phyloP scores from a whole-genome alignment of 2,797 vertebrate species.

The Naso thynnoides region DNA sequence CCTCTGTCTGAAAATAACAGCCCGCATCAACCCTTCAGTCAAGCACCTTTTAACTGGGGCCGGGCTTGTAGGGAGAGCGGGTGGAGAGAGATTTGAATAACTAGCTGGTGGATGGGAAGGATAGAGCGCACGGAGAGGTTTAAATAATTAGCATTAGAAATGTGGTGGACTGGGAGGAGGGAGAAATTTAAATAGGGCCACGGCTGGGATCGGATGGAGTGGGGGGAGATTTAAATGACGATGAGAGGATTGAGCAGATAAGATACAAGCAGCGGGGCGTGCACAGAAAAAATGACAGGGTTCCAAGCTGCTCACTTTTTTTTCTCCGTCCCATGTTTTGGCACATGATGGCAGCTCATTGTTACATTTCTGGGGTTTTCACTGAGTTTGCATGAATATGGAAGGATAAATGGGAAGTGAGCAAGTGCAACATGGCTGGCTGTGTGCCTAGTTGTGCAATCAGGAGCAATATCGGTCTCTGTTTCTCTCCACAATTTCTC shows the following conservation, averaged over 20 bases:
- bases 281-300: slow-evolving; percentile 63
- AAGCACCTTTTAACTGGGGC: slow-evolving; percentile 79
- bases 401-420: slow-evolving; percentile 55
- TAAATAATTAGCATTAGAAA: slow-evolving; percentile 86
- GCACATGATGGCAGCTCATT: slow-evolving; percentile 71
- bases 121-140: slow-evolving; percentile 77
- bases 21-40: slow-evolving; percentile 71
- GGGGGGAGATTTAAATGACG: slow-evolving; percentile 83
- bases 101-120: slow-evolving; percentile 78
- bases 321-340: slow-evolving; percentile 64
- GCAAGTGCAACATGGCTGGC: slow-evolving; percentile 55
- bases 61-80: slow-evolving; percentile 63
- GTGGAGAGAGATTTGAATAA: slow-evolving; percentile 81
- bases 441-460: slow-evolving; percentile 40
- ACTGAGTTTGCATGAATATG: slow-evolving; percentile 43
- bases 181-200: slow-evolving; percentile 79
- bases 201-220: slow-evolving; percentile 77
- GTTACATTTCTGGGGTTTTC: slow-evolving; percentile 67
- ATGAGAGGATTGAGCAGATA: slow-evolving; percentile 82
- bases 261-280: slow-evolving; percentile 71
- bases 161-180: slow-evolving; percentile 78
- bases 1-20: slow-evolving; percentile 69
- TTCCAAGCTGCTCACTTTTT: slow-evolving; percentile 77
- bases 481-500: slow-evolving; percentile 22
- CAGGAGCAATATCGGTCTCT: slow-evolving; percentile 43